A percentile compares a stretch with the other conserved stretches of the same genome.
Evolutionary conservation across 2,113 vertebrate species (phyloP).

Genomic region (Sapajus apella): DNA sequence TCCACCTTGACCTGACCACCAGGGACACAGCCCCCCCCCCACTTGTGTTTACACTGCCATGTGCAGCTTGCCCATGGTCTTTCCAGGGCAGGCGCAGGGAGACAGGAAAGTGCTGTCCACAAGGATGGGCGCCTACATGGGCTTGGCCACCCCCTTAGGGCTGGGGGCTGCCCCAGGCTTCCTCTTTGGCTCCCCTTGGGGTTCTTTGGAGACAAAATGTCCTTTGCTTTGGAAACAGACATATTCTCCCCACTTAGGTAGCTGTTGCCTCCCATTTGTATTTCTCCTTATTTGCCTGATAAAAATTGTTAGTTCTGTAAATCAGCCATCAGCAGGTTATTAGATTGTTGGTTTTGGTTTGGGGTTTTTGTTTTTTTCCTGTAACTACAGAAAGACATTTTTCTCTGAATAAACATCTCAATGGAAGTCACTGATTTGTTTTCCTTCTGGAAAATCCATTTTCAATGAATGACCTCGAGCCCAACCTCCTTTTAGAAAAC

Average conservation of each 20-base stretch:
- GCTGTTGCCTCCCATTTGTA: not conserved
- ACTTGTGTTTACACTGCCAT: rapidly evolving
- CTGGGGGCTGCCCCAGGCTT: rapidly evolving
- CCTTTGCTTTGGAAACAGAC: not conserved
- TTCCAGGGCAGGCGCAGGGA: rapidly evolving
- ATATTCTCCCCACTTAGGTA: too few species aligned
- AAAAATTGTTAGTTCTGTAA: not conserved
- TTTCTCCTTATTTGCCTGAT: not conserved
- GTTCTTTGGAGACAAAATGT: not conserved
- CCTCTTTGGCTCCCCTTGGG: too few species aligned
- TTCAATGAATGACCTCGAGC: not conserved
- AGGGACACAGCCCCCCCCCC: rapidly evolving
- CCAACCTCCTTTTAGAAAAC: not conserved
- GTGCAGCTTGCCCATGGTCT: rapidly evolving
- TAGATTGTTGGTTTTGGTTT: not conserved
- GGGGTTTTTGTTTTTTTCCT: not conserved
- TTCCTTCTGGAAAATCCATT: not conserved
- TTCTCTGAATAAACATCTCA: not conserved
- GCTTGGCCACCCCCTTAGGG: not conserved
- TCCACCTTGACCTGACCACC: not conserved
- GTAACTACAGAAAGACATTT: not conserved
- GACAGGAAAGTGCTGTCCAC: rapidly evolving
- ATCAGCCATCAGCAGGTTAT: not conserved
- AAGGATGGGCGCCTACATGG: rapidly evolving
- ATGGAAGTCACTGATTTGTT: not conserved